Evolutionary conservation across 2,888 invertebrate genomes (phyloP).

Genomic region (Drosophila tanythrix): DNA sequence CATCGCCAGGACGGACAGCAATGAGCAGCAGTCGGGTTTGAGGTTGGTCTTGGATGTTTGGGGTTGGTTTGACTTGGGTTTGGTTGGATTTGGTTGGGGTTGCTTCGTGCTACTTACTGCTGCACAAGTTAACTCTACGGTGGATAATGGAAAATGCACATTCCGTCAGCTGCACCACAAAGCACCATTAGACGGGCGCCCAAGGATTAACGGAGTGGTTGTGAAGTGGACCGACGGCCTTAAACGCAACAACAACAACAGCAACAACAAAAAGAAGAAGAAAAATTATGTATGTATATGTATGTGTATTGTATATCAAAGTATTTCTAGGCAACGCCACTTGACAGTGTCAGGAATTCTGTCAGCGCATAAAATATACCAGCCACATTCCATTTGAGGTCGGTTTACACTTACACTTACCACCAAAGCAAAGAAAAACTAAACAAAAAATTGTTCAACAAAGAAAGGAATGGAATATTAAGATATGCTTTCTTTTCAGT

Average conservation of each 20-base stretch:
- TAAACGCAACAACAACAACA: slow-evolving; percentile 24
- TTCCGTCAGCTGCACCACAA: slow-evolving; percentile 69
- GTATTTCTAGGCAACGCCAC: slow-evolving; percentile 37
- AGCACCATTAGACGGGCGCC: slow-evolving; percentile 64
- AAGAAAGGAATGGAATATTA: not conserved
- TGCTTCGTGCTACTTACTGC: slow-evolving; percentile 68
- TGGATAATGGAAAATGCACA: slow-evolving; percentile 73
- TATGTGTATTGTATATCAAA: slow-evolving; percentile 19
- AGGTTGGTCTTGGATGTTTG: slow-evolving; percentile 7
- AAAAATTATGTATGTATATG: no score
- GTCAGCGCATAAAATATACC: slow-evolving; percentile 32
- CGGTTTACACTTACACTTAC: not conserved
- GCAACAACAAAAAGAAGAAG: not conserved
- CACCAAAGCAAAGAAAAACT: not conserved
- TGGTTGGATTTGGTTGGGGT: slow-evolving; percentile 6
- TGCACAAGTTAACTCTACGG: slow-evolving; percentile 49
- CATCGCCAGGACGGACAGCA: slow-evolving; percentile 40
- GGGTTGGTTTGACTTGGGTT: slow-evolving; percentile 1
- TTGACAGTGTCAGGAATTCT: slow-evolving; percentile 51
- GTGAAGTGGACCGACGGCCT: slow-evolving; percentile 49
- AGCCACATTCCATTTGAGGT: slow-evolving; percentile 26
- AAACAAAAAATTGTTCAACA: not conserved
- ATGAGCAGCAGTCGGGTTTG: not conserved
- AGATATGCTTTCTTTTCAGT: not conserved
- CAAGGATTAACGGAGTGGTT: slow-evolving; percentile 67